Conservation (phyloP, 2,888 invertebrate species). For the Cheilosia impressa region DNA sequence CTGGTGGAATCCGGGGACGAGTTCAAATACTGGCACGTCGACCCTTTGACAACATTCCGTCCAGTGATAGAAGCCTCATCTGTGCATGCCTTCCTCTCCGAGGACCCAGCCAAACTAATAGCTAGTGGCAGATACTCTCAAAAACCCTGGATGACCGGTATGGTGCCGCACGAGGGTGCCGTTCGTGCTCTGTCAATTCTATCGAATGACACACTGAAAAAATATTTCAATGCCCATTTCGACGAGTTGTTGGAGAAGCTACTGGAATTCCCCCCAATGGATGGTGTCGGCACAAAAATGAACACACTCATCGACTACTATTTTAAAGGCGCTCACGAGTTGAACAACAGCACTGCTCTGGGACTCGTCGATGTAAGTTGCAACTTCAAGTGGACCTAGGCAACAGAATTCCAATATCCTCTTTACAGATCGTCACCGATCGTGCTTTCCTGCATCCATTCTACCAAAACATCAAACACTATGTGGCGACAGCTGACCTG, state of each 20-base stretch:
- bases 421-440: constrained; percentile 84
- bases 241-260: constrained; percentile 79
- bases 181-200: constrained; percentile 83
- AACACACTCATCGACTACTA: constrained; percentile 78
- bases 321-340: constrained; percentile 78
- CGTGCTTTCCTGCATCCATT: constrained; percentile 84
- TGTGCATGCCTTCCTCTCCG: constrained; percentile 83
- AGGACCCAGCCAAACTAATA: constrained; percentile 83
- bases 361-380: constrained; percentile 79
- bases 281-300: constrained; percentile 72
- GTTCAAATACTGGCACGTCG: constrained; percentile 85
- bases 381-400: not conserved
- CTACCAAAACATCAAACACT: constrained; percentile 81
- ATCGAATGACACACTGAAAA: constrained; percentile 78
- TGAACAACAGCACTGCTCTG: constrained; percentile 78
- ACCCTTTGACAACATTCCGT: constrained; percentile 84
- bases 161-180: constrained; percentile 84
- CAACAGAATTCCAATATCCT: not conserved
- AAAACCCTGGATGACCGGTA: constrained; percentile 84
- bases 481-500: constrained; percentile 76
- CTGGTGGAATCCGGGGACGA: constrained; percentile 83
- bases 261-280: constrained; percentile 79
- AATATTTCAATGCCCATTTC: constrained; percentile 80
- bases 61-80: constrained; percentile 83
- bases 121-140: constrained; percentile 82